Evolutionary conservation across 2,888 invertebrate species (phyloP), one percentile per base, ranked within the genome.

Genomic region (Megaustenia siamemsis): DNA sequence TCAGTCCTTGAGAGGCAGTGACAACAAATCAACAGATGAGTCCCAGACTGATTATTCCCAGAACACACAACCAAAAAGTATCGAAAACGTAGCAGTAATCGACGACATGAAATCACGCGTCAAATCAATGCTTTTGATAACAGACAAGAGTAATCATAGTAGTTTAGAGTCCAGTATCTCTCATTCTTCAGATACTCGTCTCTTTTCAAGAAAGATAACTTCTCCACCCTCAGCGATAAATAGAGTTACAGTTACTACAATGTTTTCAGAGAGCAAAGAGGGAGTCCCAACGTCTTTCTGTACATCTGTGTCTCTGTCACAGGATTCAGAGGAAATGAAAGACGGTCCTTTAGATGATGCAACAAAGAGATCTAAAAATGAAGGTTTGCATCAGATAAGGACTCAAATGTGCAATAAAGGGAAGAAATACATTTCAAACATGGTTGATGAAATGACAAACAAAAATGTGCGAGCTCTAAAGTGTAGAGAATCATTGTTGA

Each of bases 241-340:
- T 8, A 28, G n/a, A 49, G 80, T 84, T 6, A 84, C 63, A 28
- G 84, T 84, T 21, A 80, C 79, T 2, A 84, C 84, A 40, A 75
- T 84, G 80, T 84, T 73, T 32, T 84, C 80, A 18, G 73, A 80
- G 24, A 66, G 49, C 49, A 84, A 63, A 18, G 75, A 84, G 15
- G 63, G 75, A 8, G 60, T 38, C 21, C n/a, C 38, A n/a, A 28
- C 45, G 1, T 82, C 82, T 24, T 76, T 82, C n/a, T 18, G n/a
- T n/a, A 60, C 69, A 28, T 69, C 82, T 0, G 8, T 40, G 6
- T 40, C 79, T 21, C 12, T 56, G 1, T n/a, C n/a, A n/a, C 8
- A 18, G 2, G 40, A 32, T 38, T 24, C 21, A 38, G 78, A 66
- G 15, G 79, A 15, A 1, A 10, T 40, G 8, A 49, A 32, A n/a